phyloP scores from a whole-genome alignment of 2,113 vertebrate species.

The Brienomyrus longianalis region DNA sequence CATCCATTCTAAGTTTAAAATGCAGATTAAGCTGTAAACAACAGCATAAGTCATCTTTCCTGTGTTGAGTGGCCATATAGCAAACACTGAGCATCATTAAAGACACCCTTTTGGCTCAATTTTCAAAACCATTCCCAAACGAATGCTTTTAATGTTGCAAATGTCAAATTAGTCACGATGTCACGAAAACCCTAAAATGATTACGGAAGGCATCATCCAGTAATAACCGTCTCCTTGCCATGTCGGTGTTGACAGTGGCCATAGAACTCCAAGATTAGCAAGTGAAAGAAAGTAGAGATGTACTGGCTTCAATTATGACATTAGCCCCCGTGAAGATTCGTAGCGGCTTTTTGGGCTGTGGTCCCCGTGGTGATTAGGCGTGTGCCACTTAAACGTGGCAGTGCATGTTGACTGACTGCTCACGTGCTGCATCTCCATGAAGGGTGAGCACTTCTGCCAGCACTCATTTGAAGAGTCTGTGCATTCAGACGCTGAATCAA shows the following conservation, averaged over 20 bases:
- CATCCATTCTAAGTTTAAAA: background rate
- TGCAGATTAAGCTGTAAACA: background rate
- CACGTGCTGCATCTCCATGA: background rate
- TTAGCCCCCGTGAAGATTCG: background rate
- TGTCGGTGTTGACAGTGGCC: too few species aligned
- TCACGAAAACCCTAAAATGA: background rate
- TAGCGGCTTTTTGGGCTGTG: background rate
- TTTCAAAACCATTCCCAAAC: background rate
- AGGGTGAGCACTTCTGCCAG: background rate
- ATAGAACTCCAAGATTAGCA: background rate
- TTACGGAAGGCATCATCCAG: background rate
- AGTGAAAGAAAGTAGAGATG: background rate
- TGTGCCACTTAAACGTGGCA: background rate
- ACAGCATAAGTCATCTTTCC: background rate
- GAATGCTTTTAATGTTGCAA: background rate
- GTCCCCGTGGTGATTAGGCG: background rate
- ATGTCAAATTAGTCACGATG: background rate
- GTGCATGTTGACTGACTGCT: background rate
- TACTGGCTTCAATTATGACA: background rate
- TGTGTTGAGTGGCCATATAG: background rate
- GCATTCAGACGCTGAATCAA: background rate
- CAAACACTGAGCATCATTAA: background rate
- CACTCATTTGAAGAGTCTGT: background rate
- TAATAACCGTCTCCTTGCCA: background rate
- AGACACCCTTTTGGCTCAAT: background rate